Evolutionary conservation across 2,113 vertebrate genomes (phyloP).

Genomic region (Tricholaema leucomelas): DNA sequence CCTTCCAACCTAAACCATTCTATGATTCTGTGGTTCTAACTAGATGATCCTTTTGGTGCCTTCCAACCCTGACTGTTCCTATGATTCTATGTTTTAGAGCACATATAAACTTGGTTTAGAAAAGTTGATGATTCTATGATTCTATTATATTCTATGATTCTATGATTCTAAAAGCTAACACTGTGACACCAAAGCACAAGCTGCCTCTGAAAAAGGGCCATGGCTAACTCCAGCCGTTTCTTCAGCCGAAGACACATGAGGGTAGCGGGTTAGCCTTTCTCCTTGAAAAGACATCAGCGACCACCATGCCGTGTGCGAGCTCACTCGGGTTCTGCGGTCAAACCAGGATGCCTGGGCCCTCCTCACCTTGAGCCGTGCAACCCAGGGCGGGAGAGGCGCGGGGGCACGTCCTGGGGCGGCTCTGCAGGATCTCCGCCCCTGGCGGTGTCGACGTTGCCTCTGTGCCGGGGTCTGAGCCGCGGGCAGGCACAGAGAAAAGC

Average conservation of each 20-base stretch:
- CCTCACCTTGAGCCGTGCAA: not conserved
- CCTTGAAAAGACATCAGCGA: rapidly evolving
- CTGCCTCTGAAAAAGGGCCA: rapidly evolving
- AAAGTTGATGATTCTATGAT: no score
- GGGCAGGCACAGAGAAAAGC: not conserved
- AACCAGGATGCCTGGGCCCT: rapidly evolving
- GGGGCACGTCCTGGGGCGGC: not conserved
- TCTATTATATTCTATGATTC: no score
- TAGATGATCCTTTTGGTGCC: no score
- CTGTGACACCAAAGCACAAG: not conserved
- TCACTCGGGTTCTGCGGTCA: no score
- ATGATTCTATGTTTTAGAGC: no score
- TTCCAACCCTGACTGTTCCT: no score
- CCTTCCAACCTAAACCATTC: no score
- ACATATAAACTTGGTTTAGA: no score
- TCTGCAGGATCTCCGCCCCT: conserved; percentile 14
- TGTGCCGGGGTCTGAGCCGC: not conserved
- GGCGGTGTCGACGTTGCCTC: not conserved
- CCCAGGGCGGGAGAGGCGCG: not conserved
- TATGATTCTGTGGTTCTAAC: no score
- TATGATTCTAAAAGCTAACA: no score
- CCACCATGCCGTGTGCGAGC: rapidly evolving
- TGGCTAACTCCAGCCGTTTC: rapidly evolving
- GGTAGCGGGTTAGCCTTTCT: not conserved
- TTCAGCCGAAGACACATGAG: rapidly evolving